phyloP scores from a whole-genome alignment of 2,888 invertebrate species.

The Agrotis ipsilon region DNA sequence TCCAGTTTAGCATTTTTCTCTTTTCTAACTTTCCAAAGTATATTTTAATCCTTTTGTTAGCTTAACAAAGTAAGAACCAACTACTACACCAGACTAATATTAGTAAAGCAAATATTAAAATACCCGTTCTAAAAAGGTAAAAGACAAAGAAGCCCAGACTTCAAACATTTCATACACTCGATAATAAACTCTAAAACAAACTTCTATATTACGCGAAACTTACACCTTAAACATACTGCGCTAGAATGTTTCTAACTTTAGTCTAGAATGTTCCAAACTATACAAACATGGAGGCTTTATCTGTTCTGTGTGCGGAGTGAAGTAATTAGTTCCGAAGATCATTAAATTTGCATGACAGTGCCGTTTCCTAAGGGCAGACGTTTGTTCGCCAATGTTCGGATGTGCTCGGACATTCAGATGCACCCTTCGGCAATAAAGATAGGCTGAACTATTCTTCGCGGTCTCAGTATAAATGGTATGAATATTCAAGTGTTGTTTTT shows the following conservation, averaged over 20 bases:
- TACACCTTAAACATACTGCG: slow-evolving; percentile 80
- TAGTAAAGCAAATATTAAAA: slow-evolving; percentile 67
- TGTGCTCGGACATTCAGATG: slow-evolving; percentile 75
- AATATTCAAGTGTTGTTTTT: slow-evolving; percentile 76
- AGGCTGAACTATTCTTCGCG: slow-evolving; percentile 63
- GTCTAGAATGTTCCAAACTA: slow-evolving; percentile 82
- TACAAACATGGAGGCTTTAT: slow-evolving; percentile 82
- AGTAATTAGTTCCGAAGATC: slow-evolving; percentile 85
- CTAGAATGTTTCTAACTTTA: slow-evolving; percentile 74
- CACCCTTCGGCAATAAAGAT: slow-evolving; percentile 81
- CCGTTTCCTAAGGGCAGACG: slow-evolving; percentile 72
- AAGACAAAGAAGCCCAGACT: slow-evolving; percentile 54
- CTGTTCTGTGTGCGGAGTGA: slow-evolving; percentile 73
- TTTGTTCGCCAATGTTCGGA: slow-evolving; percentile 57
- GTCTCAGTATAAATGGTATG: slow-evolving; percentile 69
- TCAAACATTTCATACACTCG: slow-evolving; percentile 61
- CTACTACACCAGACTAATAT: slow-evolving; percentile 28
- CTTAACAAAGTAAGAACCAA: slow-evolving; percentile 19
- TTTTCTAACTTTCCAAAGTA: not conserved
- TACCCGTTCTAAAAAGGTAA: slow-evolving; percentile 71
- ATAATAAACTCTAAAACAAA: slow-evolving; percentile 81
- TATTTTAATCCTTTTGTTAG: slow-evolving; percentile 17
- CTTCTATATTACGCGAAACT: slow-evolving; percentile 84
- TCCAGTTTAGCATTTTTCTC: slow-evolving; percentile 17
- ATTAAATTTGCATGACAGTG: slow-evolving; percentile 85